phyloP scores from a whole-genome alignment of 2,113 vertebrate species.

The Oreotrochilus melanogaster region DNA sequence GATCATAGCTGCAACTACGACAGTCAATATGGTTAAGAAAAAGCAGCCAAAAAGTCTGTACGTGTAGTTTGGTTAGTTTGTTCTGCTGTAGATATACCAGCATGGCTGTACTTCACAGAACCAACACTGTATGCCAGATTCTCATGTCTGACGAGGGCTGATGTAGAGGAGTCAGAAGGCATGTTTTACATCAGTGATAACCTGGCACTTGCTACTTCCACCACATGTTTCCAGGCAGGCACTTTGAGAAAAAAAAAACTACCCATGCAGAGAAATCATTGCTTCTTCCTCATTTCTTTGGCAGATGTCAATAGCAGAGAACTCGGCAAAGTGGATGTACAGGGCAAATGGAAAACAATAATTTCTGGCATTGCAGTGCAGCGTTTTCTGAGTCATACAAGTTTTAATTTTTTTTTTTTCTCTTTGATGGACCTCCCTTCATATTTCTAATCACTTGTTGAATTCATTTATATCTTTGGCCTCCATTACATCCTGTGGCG shows the following conservation, averaged over 20 bases:
- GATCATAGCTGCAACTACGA: neutral
- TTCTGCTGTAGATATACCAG: neutral
- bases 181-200: neutral
- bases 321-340: neutral
- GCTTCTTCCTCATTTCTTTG: neutral
- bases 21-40: neutral
- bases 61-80: neutral
- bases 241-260: neutral
- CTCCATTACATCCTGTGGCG: slow-evolving; percentile 26
- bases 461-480: slow-evolving; percentile 24
- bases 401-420: neutral
- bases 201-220: neutral
- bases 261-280: neutral
- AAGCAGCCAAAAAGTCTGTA: neutral
- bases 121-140: neutral
- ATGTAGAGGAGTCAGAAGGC: neutral
- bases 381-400: neutral
- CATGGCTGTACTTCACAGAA: neutral
- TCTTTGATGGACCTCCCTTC: neutral
- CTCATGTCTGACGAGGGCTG: neutral
- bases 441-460: slow-evolving; percentile 14
- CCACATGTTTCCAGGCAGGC: neutral
- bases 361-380: neutral
- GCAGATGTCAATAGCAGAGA: neutral
- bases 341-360: neutral